Evolutionary conservation across 2,888 invertebrate species (phyloP).

Genomic region (Cerceris rybyensis): DNA sequence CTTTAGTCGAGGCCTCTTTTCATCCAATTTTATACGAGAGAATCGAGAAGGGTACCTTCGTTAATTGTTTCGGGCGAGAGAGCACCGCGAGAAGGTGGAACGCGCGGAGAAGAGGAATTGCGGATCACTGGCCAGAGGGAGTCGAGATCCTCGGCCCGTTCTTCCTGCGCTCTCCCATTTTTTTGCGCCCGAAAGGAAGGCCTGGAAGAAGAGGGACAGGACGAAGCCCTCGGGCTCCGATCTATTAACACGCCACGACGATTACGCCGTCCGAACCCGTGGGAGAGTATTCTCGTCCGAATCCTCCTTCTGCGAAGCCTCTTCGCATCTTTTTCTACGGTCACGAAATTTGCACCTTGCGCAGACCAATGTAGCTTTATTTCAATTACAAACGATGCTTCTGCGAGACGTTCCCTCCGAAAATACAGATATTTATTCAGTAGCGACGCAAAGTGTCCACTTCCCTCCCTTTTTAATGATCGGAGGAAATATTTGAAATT

Average conservation of each 20-base stretch:
- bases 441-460: no score
- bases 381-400: no score
- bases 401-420: no score
- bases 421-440: no score
- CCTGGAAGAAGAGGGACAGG: constrained; percentile 8
- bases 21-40: no score
- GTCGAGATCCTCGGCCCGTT: constrained; percentile 30
- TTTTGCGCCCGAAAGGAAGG: constrained; percentile 23
- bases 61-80: no score
- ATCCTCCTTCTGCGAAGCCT: background rate
- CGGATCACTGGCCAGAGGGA: constrained; percentile 62
- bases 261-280: constrained; percentile 68
- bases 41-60: no score
- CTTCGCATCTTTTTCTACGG: background rate
- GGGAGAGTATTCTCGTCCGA: constrained; percentile 62
- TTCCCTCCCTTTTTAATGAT: no score
- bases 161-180: constrained; percentile 30
- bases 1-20: no score
- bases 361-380: no score
- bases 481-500: no score
- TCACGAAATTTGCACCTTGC: no score
- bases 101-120: constrained; percentile 48
- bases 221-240: constrained; percentile 60
- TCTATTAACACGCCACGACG: constrained; percentile 70
- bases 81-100: background rate